Evolutionary conservation across 2,797 vertebrate species (phyloP), one percentile per base, ranked within the genome.

Genomic region (Antennarius maculatus): DNA sequence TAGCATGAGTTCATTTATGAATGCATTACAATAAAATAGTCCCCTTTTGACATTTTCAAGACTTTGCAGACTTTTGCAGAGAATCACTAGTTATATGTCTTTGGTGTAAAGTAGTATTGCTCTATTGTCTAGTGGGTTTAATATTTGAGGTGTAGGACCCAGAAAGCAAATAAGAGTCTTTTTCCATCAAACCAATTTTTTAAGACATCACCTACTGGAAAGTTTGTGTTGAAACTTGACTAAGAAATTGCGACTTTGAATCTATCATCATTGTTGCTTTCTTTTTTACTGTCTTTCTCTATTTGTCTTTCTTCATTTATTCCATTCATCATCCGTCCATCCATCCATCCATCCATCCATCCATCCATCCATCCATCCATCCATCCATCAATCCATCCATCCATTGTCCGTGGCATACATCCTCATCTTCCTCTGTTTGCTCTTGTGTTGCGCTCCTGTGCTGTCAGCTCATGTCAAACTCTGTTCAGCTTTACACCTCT

Each of bases 391-490:
- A 10, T 10, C 37, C 18, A 1, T 9, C 6, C 27, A 53, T 61
- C 63, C 45, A 37, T 79, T 75, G 79, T 85, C 64, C 76, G 54
- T 63, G 60, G 55, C 48, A 12, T 60, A 31, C 58, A 58, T 62
- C 50, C 43, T 51, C 56, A 74, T 70, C 65, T 67, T 65, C 65
- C 65, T 79, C 67, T 71, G 42, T 82, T 76, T 74, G 74, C 81
- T 80, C 61, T 63, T 50, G 70, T 71, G 71, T 67, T 77, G 53
- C 71, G 69, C 74, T 86, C 66, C 71, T 52, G 29, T 60, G 81
- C 80, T 79, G 87, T 86, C 88, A 86, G 79, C 81, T 84, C 68
- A 67, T 71, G 86, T 89, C 89, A 92, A 81, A 86, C 69, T 85
- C 65, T 53, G 66, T 81, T 87, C 79, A 78, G 74, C 83, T 85